Evolutionary conservation across 2,888 invertebrate genomes (phyloP).

Genomic region (Eupithecia vulgata): DNA sequence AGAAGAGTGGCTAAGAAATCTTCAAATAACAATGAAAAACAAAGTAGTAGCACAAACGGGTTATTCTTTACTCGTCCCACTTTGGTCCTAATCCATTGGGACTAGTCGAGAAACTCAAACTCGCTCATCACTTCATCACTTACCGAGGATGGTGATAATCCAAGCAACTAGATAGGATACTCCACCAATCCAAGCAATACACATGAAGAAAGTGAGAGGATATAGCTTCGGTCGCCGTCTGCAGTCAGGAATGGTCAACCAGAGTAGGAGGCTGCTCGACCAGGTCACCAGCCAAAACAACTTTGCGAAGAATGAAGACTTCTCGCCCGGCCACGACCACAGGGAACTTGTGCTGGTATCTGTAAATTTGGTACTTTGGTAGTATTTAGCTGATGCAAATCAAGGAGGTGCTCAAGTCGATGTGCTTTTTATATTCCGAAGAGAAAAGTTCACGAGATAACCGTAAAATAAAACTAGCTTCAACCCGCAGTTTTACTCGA

Average conservation of each 20-base stretch:
- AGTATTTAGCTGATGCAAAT: background rate
- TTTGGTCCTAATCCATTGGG: too few relatives aligned
- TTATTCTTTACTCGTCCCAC: too few relatives aligned
- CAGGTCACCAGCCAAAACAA: slow-evolving; percentile 86
- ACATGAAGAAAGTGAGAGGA: slow-evolving; percentile 90
- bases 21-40: background rate
- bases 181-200: slow-evolving; percentile 91
- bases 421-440: too few relatives aligned
- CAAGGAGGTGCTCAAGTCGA: background rate
- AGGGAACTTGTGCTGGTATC: slow-evolving; percentile 65
- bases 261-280: slow-evolving; percentile 89
- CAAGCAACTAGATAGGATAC: slow-evolving; percentile 94
- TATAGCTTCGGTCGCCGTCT: slow-evolving; percentile 85
- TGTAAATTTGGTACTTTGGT: slow-evolving; percentile 40
- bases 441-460: too few relatives aligned
- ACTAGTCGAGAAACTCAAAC: too few relatives aligned
- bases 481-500: too few relatives aligned
- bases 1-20: background rate
- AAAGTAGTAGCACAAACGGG: too few relatives aligned
- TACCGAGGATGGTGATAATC: slow-evolving; percentile 92
- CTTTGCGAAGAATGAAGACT: slow-evolving; percentile 68
- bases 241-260: slow-evolving; percentile 91
- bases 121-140: background rate
- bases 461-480: too few relatives aligned
- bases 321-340: slow-evolving; percentile 84